Base-by-base conservation (phyloP, 2,797 vertebrate species). In the Anomalospiza imberbis region DNA sequence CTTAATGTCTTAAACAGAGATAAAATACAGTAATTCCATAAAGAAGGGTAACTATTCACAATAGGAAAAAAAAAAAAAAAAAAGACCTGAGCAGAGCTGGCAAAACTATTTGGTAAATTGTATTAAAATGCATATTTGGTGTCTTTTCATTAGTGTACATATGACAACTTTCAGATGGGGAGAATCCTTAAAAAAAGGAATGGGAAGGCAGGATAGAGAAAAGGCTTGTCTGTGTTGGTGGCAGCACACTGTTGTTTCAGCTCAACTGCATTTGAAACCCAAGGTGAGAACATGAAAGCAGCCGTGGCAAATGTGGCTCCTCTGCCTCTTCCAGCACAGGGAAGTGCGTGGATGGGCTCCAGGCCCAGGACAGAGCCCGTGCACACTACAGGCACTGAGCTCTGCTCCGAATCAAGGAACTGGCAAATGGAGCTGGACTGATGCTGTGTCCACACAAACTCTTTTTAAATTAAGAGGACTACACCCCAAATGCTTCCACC, bases 361-460 rank as follows among this genome's bases (percentile, higher is more conserved):
- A 32, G 8, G 0, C n/a, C 44, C 57, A 10, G 8, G 45, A 68
- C 13, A n/a, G 6, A 24, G n/a, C 36, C 60, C 1, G 4, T 1
- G 11, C 19, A 15, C 1, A 9, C 17, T 5, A 5, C 8, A 16
- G 24, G 38, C 1, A 0, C 50, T 15, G 16, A 7, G 25, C 20
- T 17, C 74, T 58, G 32, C 50, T 40, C 40, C 0, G 1, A 53
- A 17, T 15, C 75, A 48, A 67, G 10, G 34, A 71, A 28, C 25
- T 1, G 2, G 29, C 2, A 2, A 66, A 73, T 0, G 13, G 19
- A 85, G 48, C 51, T 2, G 9, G 11, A n/a, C 34, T 17, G 70
- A 65, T 4, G 5, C 61, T n/a, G 31, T n/a, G 53, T 15, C 45
- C 53, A n/a, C 61, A 29, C 38, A 53, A 71, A 24, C 10, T 21